A percentile compares a stretch with the other conserved stretches of the same genome.
Conservation (phyloP, 2,888 invertebrate species). For the Apodemia duryi region DNA sequence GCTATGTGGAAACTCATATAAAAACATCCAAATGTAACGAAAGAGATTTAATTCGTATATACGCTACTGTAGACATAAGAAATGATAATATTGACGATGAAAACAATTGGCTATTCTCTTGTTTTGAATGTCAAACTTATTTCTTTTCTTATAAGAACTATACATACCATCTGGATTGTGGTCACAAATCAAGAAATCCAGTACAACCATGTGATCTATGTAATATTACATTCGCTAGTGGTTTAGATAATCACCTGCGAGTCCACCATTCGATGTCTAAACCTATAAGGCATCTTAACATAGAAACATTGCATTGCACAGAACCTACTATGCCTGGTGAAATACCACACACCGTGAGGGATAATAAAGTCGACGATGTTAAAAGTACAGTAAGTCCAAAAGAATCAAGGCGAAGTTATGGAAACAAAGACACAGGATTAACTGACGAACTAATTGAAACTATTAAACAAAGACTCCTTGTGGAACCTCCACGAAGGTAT, state of each 20-base stretch:
- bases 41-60: conserved; percentile 13
- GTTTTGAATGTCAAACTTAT: conserved; percentile 29
- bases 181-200: not conserved
- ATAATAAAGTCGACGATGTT: not conserved
- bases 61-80: conserved; percentile 16
- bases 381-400: not conserved
- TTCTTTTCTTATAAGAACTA: conserved; percentile 21
- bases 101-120: conserved; percentile 26
- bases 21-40: conserved; percentile 8
- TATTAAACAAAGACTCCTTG: not conserved
- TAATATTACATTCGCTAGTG: conserved; percentile 23
- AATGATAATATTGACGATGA: conserved; percentile 12
- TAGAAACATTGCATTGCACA: conserved; percentile 9
- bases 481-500: not conserved
- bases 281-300: conserved; percentile 9
- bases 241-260: conserved; percentile 22
- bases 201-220: conserved; percentile 26
- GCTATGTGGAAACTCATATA: not conserved
- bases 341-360: not conserved
- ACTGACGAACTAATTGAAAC: conserved; percentile 4
- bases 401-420: not conserved
- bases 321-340: not conserved
- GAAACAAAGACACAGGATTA: not conserved
- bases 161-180: conserved; percentile 11
- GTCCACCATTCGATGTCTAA: conserved; percentile 24